These are phyloP conservation scores for Chloroceryle aenea DNA, from an alignment of 2,113 vertebrate genomes.

Conservation along the genomic window DNA sequence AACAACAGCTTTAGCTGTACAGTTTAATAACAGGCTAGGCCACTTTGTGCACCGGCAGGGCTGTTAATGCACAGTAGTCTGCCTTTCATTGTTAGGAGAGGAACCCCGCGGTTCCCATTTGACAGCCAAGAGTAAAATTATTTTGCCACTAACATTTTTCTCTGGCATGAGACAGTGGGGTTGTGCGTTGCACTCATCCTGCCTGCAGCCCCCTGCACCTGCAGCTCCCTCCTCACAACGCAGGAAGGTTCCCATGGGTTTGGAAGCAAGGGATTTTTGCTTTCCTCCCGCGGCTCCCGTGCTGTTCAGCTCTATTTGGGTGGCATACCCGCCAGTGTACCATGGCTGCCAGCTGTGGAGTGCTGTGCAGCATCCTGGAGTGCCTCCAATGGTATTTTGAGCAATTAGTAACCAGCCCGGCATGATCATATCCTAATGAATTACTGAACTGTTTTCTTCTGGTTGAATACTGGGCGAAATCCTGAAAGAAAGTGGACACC, in stretches of 20 bases:
- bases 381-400: conserved; percentile 64
- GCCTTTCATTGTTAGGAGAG: conserved; percentile 56
- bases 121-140: conserved; percentile 62
- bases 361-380: conserved; percentile 66
- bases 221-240: conserved; percentile 33
- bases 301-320: conserved; percentile 68
- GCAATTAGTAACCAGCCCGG: conserved; percentile 68
- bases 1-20: conserved; percentile 70
- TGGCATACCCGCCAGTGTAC: conserved; percentile 34
- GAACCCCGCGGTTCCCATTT: conserved; percentile 57
- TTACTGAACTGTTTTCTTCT: conserved; percentile 68
- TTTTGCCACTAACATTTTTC: conserved; percentile 29
- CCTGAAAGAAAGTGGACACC: conserved; percentile 66
- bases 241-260: conserved; percentile 51
- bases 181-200: conserved; percentile 16
- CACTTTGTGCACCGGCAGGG: conserved; percentile 58
- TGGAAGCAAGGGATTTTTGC: conserved; percentile 48
- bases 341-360: conserved; percentile 66
- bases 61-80: conserved; percentile 62
- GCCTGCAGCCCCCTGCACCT: conserved; percentile 48
- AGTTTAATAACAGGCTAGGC: conserved; percentile 66
- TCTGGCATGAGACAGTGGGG: conserved; percentile 2
- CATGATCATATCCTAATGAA: conserved; percentile 72
- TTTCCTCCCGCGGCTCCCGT: neutral
- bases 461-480: conserved; percentile 63